Percentiles rank a stretch among this genome's conserved stretches.
Evolutionary conservation across 2,888 invertebrate species (phyloP).

Genomic region (Aricia artaxerxes): DNA sequence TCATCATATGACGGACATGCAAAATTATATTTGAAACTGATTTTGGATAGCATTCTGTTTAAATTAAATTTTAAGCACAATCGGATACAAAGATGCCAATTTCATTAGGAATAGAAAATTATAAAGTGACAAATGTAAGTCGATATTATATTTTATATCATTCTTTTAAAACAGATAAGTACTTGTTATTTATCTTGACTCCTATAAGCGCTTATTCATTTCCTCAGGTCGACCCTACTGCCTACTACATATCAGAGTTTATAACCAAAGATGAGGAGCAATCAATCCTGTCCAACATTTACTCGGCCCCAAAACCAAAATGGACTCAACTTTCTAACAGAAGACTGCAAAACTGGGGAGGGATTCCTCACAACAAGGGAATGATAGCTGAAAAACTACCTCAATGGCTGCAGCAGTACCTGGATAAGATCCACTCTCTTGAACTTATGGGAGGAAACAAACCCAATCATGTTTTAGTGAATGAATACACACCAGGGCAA

Average conservation of each 20-base stretch:
- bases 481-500: slow-evolving; percentile 96
- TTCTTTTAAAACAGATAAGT: no score
- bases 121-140: slow-evolving; percentile 42
- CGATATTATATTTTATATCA: no score
- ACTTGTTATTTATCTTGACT: not conserved
- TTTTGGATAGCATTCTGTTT: not conserved
- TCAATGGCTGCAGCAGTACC: slow-evolving; percentile 87
- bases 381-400: slow-evolving; percentile 95
- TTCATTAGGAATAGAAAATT: slow-evolving; percentile 34
- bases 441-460: slow-evolving; percentile 85
- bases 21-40: no score
- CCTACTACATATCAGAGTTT: slow-evolving; percentile 93
- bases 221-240: slow-evolving; percentile 79
- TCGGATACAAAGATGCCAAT: not conserved
- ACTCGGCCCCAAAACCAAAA: slow-evolving; percentile 93
- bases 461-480: slow-evolving; percentile 96
- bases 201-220: not conserved
- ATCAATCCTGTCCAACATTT: slow-evolving; percentile 86
- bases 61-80: not conserved
- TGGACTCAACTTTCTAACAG: slow-evolving; percentile 96
- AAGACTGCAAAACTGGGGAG: slow-evolving; percentile 98
- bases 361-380: slow-evolving; percentile 89
- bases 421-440: slow-evolving; percentile 85
- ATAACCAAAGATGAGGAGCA: slow-evolving; percentile 87
- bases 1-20: not conserved